Conservation (phyloP, 2,797 vertebrate species). For the Chelon labrosus region DNA sequence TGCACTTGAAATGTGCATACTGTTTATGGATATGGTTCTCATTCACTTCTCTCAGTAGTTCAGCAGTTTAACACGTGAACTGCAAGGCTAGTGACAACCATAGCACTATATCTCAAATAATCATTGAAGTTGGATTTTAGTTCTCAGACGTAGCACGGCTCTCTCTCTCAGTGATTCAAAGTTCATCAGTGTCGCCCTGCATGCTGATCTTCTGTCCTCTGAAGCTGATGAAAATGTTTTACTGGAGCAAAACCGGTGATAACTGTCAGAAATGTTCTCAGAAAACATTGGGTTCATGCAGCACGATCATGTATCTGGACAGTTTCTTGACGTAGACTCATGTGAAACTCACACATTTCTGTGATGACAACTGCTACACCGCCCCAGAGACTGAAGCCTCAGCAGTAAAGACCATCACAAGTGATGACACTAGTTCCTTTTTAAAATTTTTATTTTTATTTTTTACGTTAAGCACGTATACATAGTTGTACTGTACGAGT, state of each 20-base stretch:
- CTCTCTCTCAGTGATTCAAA: slow-evolving; percentile 26
- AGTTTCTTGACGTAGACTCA: slow-evolving; percentile 2
- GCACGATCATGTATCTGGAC: neutral
- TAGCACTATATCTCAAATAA: slow-evolving; percentile 39
- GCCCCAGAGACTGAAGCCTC: slow-evolving; percentile 34
- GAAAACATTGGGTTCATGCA: slow-evolving; percentile 7
- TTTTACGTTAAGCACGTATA: slow-evolving; percentile 19
- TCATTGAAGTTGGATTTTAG: slow-evolving; percentile 46
- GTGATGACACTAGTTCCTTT: slow-evolving; percentile 33
- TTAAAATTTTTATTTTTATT: too few species aligned
- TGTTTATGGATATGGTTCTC: slow-evolving; percentile 75
- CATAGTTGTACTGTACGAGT: slow-evolving; percentile 58
- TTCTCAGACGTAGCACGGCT: slow-evolving; percentile 57
- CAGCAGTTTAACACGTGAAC: slow-evolving; percentile 38
- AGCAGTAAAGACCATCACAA: slow-evolving; percentile 16
- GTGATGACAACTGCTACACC: slow-evolving; percentile 2
- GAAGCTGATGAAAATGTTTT: slow-evolving; percentile 12
- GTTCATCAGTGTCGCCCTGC: slow-evolving; percentile 17
- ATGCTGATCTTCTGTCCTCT: slow-evolving; percentile 18
- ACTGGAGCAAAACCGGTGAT: slow-evolving; percentile 12
- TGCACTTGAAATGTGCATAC: slow-evolving; percentile 50
- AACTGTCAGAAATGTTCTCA: neutral
- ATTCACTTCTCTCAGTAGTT: slow-evolving; percentile 46
- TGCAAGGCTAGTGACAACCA: slow-evolving; percentile 39
- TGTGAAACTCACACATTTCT: slow-evolving; percentile 1